A percentile compares a stretch with the other conserved stretches of the same genome.
Evolutionary conservation across 2,888 invertebrate genomes (phyloP).

Genomic region (Rhagium mordax): DNA sequence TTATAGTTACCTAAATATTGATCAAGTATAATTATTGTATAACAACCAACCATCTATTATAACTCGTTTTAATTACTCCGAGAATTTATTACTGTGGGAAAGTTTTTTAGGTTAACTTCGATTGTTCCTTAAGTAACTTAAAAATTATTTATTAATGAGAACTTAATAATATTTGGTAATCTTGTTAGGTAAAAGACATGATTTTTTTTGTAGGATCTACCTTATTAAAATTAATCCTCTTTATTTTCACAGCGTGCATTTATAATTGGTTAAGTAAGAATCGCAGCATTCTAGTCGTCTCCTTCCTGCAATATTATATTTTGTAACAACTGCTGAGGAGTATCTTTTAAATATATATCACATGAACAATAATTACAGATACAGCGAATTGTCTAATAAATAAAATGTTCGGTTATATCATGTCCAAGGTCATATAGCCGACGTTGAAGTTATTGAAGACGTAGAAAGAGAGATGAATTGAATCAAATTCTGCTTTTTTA

Average conservation of each 20-base stretch:
- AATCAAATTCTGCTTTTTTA: no score
- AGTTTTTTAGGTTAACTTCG: neutral
- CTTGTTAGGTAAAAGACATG: conserved; percentile 2
- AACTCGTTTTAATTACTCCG: neutral
- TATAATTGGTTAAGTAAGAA: neutral
- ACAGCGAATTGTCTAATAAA: no score
- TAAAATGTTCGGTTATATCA: no score
- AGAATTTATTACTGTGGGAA: neutral
- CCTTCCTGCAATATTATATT: neutral
- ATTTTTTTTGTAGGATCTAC: neutral
- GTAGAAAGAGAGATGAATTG: no score
- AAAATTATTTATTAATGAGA: conserved; percentile 2
- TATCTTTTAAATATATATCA: neutral
- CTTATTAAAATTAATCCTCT: neutral
- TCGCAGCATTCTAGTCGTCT: neutral
- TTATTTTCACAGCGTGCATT: neutral
- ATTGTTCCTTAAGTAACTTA: conserved; percentile 1
- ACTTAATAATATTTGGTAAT: conserved; percentile 8
- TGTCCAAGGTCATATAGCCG: no score
- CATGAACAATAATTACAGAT: neutral
- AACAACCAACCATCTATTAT: neutral
- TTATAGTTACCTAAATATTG: no score
- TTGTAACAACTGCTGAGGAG: neutral
- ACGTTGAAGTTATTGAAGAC: no score
- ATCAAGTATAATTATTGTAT: neutral